Base-by-base conservation (phyloP, 2,113 vertebrate genomes). In the Lepus americanus region DNA sequence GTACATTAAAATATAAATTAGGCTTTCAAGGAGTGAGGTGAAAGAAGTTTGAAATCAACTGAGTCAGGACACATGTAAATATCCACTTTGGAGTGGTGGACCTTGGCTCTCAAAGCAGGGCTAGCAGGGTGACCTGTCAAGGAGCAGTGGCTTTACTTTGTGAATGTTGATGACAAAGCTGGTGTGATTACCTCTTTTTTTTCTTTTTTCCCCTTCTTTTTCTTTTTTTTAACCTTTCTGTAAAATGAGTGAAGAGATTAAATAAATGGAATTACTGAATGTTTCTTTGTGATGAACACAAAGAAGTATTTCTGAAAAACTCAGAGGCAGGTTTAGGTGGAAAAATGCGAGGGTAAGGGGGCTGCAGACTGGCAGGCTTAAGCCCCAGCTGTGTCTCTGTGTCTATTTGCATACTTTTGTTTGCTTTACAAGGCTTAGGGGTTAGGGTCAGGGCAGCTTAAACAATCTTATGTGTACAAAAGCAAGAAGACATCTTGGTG, bases 1-100 rank as follows among this genome's bases (percentile, higher is more conserved):
- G 97, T 96, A 97, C 98, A 98, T 98, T 98, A 97, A 98, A 98
- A 97, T 95, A 97, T 97, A 97, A 98, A 98, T 98, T 98, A 97
- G 74, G 51, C 96, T 98, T 97, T 96, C 96, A 89, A 31, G 23
- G 8, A 2, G 12, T 55, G 55, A 20, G 88, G 90, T 31, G 96
- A 94, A 93, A 86, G 92, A 97, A 97, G 61, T 84, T 89, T 94
- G 97, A 96, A 97, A 98, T 97, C 97, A 96, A 94, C 96, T 97
- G 0, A 0, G 95, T 97, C 93, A 93, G 82, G 91, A 78, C 95
- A 63, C 78, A 93, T 80, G 92, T 92, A 97, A 97, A 97, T 95
- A 97, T 61, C 84, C 39, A 94, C 95, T 95, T 97, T 98, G 88
- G 83, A 97, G 69, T 90, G 95, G 86, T 14, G 33, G 44, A 92